Base-by-base conservation (phyloP, 2,113 vertebrate species). In the Cyanocitta stelleri region DNA sequence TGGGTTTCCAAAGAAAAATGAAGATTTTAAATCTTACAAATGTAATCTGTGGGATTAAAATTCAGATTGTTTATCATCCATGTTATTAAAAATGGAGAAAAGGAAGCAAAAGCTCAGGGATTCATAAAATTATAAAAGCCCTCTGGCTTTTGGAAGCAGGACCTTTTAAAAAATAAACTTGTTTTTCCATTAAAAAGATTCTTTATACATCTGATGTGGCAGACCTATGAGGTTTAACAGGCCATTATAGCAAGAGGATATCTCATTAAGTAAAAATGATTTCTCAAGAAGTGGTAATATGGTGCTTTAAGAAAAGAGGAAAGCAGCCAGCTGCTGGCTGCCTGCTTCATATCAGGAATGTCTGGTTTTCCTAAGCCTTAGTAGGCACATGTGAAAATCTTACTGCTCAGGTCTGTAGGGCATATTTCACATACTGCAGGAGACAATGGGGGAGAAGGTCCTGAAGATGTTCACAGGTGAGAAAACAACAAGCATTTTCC, bases 81-180 rank as follows among this genome's bases (percentile, higher is more conserved):
- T 71, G 27, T 62, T 89, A 71, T 14, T 85, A 83, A 93, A 85
- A 82, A 71, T 33, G 7, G 10, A 78, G n/a, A 56, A 89, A 85
- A 78, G 27, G 6, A 75, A 86, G 37, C 46, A 61, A 78, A 85
- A 71, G 4, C 12, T 73, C 8, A 3, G 5, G 8, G 32, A 51
- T 37, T 51, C 7, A 81, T 37, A 58, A 66, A 73, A 73, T 44
- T 73, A 16, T 51, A 37, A 81, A 58, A 13, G 8, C 20, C 27
- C 16, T 66, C 29, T 4, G 7, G 29, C 48, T 71, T 66, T 69
- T 77, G 20, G 44, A 74, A 93, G 39, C 4, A 32, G 33, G 23
- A 27, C 7, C 23, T 81, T 78, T 78, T 43, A 4, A 21, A 54
- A 85, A 61, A 55, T 3, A 54, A 82, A 23, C 4, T 1, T 5